Base-by-base conservation (phyloP, 1,140 invertebrate genomes). In the Gryllus bimaculatus region DNA sequence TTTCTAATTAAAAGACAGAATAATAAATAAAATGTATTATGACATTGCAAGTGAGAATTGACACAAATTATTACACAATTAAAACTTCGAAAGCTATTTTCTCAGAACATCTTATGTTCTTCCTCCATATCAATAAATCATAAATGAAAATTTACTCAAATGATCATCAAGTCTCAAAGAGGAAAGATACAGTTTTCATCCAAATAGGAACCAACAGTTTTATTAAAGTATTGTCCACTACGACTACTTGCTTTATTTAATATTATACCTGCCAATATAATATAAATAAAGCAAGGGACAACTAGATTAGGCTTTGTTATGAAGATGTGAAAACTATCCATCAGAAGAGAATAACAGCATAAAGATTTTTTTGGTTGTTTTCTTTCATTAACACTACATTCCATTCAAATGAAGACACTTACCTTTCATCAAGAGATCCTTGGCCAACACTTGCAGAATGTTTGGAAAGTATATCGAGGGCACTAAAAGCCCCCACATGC, bases 401-500 rank as follows among this genome's bases (percentile, higher is more conserved):
- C 54, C 3, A 13, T 66, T 13, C 18, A 13, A 75, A 75, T 10
- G 2, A n/a, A 21, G 10, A 18, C 78, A 78, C 76, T 81, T 81
- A 86, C 86, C 82, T 84, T 81, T 81, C 83, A 78, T 85, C 83
- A n/a, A 87, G 82, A 39, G 81, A 78, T 26, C 84, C 75, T 75
- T 84, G 79, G 3, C 84, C 83, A 8, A 87, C 78, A 77, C 81
- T 76, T 74, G 81, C 81, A n/a, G 84, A 82, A 8, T 86, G 74
- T n/a, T 83, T 82, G 12, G 76, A 78, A 47, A 87, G 78, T 74
- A 87, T 83, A n/a, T 80, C 81, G 76, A 85, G 79, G 0, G 86
- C 83, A 10, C 77, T 54, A 21, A 83, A 82, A 18, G 85, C 82
- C 66, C 85, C 84, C 39, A 86, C 76, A 48, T 78, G 83, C 73